Evolutionary conservation across 1,140 invertebrate genomes (phyloP).

Genomic region (Phortica variegata): DNA sequence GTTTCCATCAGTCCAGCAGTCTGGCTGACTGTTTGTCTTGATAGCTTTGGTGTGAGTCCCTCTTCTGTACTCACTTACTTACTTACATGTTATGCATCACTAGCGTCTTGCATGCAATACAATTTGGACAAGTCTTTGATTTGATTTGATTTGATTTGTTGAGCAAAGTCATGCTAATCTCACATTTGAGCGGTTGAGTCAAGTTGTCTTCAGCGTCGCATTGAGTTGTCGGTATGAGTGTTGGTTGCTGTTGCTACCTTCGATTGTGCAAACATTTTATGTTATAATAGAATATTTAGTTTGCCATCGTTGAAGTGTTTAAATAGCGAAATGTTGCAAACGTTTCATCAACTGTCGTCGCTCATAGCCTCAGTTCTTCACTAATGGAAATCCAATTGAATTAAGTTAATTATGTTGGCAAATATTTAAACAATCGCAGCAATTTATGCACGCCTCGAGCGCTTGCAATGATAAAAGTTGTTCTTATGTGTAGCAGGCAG

Average conservation of each 20-base stretch:
- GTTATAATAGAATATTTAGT: not conserved
- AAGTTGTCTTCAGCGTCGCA: not conserved
- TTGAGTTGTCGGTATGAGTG: conserved; percentile 7
- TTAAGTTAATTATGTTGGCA: conserved; percentile 57
- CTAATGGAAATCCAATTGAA: conserved; percentile 56
- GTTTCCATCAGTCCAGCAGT: too few species aligned
- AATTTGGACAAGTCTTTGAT: conserved; percentile 28
- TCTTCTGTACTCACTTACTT: too few species aligned
- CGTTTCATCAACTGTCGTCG: too few species aligned
- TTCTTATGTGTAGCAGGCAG: too few species aligned
- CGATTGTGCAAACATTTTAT: conserved; percentile 37
- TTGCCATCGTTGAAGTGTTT: too few species aligned
- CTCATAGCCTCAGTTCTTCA: too few species aligned
- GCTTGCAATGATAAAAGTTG: too few species aligned
- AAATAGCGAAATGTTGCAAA: too few species aligned
- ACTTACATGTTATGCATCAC: conserved; percentile 39
- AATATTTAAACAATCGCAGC: conserved; percentile 56
- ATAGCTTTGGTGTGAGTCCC: too few species aligned
- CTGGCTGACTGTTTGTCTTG: too few species aligned
- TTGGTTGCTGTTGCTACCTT: conserved; percentile 31
- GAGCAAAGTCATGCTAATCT: not conserved
- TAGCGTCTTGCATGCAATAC: too few species aligned
- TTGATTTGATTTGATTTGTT: conserved; percentile 13
- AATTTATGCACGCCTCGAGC: conserved; percentile 35
- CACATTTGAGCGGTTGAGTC: conserved; percentile 5